Evolutionary conservation across 2,797 vertebrate species (phyloP), one percentile per base, ranked within the genome.

Genomic region (Argentina silus): DNA sequence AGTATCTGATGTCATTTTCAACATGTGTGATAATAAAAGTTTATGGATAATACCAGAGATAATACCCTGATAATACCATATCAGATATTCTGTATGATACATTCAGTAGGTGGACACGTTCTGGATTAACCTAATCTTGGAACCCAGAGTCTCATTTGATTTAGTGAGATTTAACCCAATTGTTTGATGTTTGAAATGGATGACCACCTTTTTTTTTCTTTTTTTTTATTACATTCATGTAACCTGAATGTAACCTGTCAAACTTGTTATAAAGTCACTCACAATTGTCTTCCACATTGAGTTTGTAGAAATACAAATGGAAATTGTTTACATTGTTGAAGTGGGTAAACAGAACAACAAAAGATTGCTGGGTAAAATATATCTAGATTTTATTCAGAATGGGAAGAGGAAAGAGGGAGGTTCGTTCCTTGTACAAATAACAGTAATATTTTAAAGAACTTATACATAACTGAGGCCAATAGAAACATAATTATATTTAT

Each of bases 1-100:
- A 94, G 95, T 96, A 69, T 74, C 0, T 0, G 9, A 14, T 0
- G 21, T 10, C 64, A 27, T 23, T 60, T 2, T 44, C 11, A 12
- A 61, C 59, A 61, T 6, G 59, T 3, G 12, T 36, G 59, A 12
- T 14, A 10, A 61, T 36, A 36, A 36, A 36, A 36, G 27, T 36
- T 36, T 36, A 36, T 36, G 27, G 27, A 36, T 36, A 36, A 36
- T 36, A 36, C 27, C 27, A 36, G 27, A 36, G 27, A 36, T 36
- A 36, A 36, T 36, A 36, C 27, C 27, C 27, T n/a, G n/a, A n/a
- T n/a, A 36, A 36, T 36, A 36, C 27, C 27, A 36, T 36, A 36
- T 36, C 27, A 36, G 27, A 36, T 36, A 36, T 36, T 36, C 27
- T 36, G 27, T 36, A 36, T 36, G 27, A 36, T 36, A 36, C 27